Conservation (phyloP, 2,113 vertebrate species). For the Penelope pileata region DNA sequence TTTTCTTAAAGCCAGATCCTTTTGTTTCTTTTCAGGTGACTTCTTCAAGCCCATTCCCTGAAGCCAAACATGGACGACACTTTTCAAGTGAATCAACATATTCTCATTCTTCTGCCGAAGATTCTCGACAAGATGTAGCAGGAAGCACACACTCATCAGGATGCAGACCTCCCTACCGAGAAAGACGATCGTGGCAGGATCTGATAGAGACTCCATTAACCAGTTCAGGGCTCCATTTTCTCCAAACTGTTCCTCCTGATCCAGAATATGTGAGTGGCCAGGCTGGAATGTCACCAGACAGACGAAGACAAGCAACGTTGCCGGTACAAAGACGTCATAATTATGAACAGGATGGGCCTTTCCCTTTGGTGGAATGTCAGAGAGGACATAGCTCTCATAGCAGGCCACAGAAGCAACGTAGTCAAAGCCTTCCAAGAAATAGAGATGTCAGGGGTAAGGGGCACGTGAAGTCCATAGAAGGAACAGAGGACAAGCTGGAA, state of each 20-base stretch:
- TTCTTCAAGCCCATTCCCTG: constrained; percentile 88
- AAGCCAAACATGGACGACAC: constrained; percentile 83
- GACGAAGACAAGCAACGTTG: constrained; percentile 83
- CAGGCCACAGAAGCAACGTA: constrained; percentile 85
- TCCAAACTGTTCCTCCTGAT: constrained; percentile 85
- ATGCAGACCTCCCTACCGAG: constrained; percentile 82
- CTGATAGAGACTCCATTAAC: constrained; percentile 85
- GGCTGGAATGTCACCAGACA: constrained; percentile 81
- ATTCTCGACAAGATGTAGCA: constrained; percentile 72
- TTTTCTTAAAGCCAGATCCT: background rate
- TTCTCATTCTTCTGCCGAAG: constrained; percentile 85
- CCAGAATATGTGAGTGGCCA: constrained; percentile 56
- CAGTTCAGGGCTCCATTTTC: constrained; percentile 89
- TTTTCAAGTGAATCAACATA: constrained; percentile 90
- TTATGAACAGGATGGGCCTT: constrained; percentile 86
- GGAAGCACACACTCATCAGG: constrained; percentile 79
- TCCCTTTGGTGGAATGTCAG: constrained; percentile 84
- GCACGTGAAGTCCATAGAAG: constrained; percentile 55
- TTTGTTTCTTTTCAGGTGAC: constrained; percentile 79
- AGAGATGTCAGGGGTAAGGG: constrained; percentile 76
- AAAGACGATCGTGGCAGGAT: constrained; percentile 88
- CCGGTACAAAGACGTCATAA: constrained; percentile 82
- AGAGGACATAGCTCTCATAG: constrained; percentile 74
- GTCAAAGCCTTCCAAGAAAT: constrained; percentile 89
- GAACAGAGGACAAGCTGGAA: constrained; percentile 80